Base-by-base conservation (phyloP, 1,140 invertebrate genomes). In the Plectrocnemia conspersa region DNA sequence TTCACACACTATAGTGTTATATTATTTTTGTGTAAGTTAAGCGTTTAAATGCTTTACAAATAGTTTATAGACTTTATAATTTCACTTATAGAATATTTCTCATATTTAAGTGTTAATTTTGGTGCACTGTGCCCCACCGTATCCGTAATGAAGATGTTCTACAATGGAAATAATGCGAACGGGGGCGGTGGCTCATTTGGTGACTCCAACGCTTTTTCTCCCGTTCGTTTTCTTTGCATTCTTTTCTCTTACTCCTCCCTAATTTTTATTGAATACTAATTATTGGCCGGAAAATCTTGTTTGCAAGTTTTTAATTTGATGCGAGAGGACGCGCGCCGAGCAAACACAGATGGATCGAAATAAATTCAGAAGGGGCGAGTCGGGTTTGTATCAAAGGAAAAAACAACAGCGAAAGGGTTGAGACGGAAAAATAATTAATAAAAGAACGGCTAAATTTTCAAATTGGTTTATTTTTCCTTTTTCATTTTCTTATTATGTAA, bases 181-280 rank as follows among this genome's bases (percentile, higher is more conserved):
- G 27, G 53, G 41, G 11, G 46, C 44, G 35, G 36, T 10, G 38
- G 52, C 40, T 59, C 53, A 56, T 59, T 59, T 53, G 33, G 24
- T 41, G 23, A 29, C 6, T 29, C 7, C 16, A 22, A 38, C 32
- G 25, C 45, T 35, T 42, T 49, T 49, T 32, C 7, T 19, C 13
- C n/a, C 27, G 27, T 29, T n/a, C n/a, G n/a, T 29, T 7, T n/a
- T 29, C 27, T n/a, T 29, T 7, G 27, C 27, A 29, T 29, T 29
- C n/a, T n/a, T n/a, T n/a, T 6, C 6, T 29, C n/a, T 29, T 29
- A 7, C 27, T 18, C 35, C 52, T 45, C 41, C 22, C 42, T 48
- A 41, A 44, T 56, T 56, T 60, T 60, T 60, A 60, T 60, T 54
- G 58, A 60, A 60, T 54, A 56, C 58, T 56, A 60, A 60, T 60